A percentile compares a stretch with the other conserved stretches of the same genome.
These are phyloP conservation scores for Erinaceus europaeus DNA, from an alignment of 2,113 vertebrate genomes.

Conservation along the genomic window DNA sequence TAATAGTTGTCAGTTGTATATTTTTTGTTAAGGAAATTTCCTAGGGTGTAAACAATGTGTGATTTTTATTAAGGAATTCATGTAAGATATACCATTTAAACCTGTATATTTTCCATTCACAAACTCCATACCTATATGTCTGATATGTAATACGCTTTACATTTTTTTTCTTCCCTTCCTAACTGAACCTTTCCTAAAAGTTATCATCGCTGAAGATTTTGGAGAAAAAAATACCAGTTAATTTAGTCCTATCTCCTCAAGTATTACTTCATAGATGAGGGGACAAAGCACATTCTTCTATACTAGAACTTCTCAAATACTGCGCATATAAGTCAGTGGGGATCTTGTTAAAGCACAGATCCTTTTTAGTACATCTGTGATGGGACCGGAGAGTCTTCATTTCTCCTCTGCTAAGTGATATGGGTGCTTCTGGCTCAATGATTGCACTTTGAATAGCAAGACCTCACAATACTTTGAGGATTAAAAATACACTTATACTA, in stretches of 20 bases:
- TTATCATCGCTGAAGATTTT: conserved; percentile 18
- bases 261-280: neutral
- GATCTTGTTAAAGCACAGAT: neutral
- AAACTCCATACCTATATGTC: neutral
- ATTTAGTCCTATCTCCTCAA: neutral
- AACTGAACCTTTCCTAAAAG: neutral
- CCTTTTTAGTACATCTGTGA: neutral
- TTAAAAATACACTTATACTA: neutral
- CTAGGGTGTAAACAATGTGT: conserved; percentile 35
- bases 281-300: neutral
- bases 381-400: neutral
- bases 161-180: neutral
- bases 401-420: neutral
- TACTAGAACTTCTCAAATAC: neutral
- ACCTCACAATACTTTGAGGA: neutral
- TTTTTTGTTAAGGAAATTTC: conserved; percentile 44
- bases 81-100: conserved; percentile 28
- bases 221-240: conserved; percentile 33
- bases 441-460: neutral
- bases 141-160: neutral
- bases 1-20: neutral
- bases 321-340: neutral
- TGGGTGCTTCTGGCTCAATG: too few relatives aligned
- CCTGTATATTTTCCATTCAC: conserved; percentile 18
- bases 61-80: too few relatives aligned